A percentile compares a stretch with the other conserved stretches of the same genome.
phyloP scores from a whole-genome alignment of 2,797 vertebrate species.

The Ptychadena robeensis region DNA sequence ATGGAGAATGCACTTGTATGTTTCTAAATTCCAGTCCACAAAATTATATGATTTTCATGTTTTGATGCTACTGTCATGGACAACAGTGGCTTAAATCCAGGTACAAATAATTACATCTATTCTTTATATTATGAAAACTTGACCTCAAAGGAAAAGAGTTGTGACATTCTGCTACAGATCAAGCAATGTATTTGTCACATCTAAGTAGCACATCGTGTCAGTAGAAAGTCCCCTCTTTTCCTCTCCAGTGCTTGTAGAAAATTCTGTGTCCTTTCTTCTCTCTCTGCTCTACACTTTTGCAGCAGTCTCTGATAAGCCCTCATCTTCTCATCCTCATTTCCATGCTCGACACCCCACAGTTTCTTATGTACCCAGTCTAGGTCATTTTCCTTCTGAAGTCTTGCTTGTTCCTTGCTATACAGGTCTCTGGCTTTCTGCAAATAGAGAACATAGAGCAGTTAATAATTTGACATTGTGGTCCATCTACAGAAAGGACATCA shows the following conservation, averaged over 20 bases:
- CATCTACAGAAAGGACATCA: neutral
- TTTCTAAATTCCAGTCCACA: neutral
- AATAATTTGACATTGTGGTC: neutral
- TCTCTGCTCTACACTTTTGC: constrained; percentile 76
- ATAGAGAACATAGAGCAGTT: neutral
- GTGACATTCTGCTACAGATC: constrained; percentile 1
- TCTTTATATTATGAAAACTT: neutral
- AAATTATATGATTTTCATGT: no score
- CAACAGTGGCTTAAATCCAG: neutral
- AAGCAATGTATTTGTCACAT: neutral
- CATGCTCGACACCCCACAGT: constrained; percentile 79
- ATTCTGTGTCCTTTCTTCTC: constrained; percentile 86
- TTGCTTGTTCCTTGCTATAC: constrained; percentile 82
- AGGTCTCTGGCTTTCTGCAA: constrained; percentile 89
- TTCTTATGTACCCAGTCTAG: constrained; percentile 80
- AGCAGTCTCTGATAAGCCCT: constrained; percentile 79
- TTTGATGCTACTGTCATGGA: neutral
- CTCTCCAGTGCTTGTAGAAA: constrained; percentile 87
- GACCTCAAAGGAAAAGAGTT: neutral
- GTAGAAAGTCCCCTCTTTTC: constrained; percentile 83
- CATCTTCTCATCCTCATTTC: constrained; percentile 68
- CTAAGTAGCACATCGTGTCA: constrained; percentile 74
- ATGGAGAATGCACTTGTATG: no score
- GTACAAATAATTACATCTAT: neutral
- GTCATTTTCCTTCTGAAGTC: constrained; percentile 87